Evolutionary conservation across 2,888 invertebrate genomes (phyloP).

Genomic region (Parapristionchus giblindavisi): DNA sequence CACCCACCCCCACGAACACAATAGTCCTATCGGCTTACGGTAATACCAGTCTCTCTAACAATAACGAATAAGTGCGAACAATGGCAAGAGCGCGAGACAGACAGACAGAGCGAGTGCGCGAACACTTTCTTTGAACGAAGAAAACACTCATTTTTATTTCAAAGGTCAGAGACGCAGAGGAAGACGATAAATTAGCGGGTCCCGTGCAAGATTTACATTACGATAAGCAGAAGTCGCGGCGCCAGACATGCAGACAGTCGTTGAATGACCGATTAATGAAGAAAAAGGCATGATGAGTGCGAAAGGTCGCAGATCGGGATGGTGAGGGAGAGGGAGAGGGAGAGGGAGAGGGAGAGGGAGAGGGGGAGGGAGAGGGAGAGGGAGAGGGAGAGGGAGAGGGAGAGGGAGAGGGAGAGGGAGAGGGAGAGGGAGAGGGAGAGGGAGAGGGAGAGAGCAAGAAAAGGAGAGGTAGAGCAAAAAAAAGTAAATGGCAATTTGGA

Average conservation of each 20-base stretch:
- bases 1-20: too few species aligned
- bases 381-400: not conserved
- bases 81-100: not conserved
- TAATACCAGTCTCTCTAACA: too few species aligned
- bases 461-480: too few species aligned
- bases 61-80: too few species aligned
- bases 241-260: too few species aligned
- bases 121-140: not conserved
- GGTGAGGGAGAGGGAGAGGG: not conserved
- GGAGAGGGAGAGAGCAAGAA: not conserved
- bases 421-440: not conserved
- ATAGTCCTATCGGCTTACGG: too few species aligned
- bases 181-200: not conserved
- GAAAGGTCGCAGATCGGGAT: not conserved
- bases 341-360: not conserved
- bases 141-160: not conserved
- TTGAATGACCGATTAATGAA: too few species aligned
- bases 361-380: not conserved
- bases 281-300: too few species aligned
- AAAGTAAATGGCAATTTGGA: too few species aligned
- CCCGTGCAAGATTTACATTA: slow-evolving; percentile 20
- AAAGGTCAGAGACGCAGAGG: slow-evolving; percentile 21
- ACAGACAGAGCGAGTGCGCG: not conserved
- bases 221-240: not conserved
- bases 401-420: not conserved